These are phyloP conservation scores for Epinephelus coioides DNA, from an alignment of 2,797 vertebrate species.

Conservation along the genomic window DNA sequence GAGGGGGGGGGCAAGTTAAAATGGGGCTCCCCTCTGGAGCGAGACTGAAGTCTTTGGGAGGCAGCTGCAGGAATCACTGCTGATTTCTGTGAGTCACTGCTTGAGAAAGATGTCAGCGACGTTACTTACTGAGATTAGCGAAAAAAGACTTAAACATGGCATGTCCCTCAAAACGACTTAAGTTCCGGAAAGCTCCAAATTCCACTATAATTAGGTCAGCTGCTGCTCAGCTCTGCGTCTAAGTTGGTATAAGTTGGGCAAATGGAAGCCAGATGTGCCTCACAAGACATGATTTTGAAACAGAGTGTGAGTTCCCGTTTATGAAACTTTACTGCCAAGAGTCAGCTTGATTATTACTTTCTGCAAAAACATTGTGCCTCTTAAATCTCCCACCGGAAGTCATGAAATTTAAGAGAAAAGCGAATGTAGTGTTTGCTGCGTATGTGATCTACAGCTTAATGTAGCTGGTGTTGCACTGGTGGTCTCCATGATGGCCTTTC, in stretches of 20 bases:
- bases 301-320: not conserved
- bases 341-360: constrained; percentile 17
- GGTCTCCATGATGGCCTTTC: constrained; percentile 44
- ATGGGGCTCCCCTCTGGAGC: not conserved
- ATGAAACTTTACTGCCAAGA: constrained; percentile 19
- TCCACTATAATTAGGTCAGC: constrained; percentile 74
- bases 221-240: constrained; percentile 57
- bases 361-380: constrained; percentile 6
- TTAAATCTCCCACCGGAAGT: not conserved
- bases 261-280: constrained; percentile 57
- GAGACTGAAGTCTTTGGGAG: constrained; percentile 30
- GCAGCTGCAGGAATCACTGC: constrained; percentile 30
- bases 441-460: not conserved
- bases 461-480: constrained; percentile 44
- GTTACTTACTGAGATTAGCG: constrained; percentile 70
- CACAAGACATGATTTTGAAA: constrained; percentile 39
- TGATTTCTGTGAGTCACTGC: constrained; percentile 48
- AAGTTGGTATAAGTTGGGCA: constrained; percentile 42
- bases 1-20: not conserved
- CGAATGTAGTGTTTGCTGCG: not conserved
- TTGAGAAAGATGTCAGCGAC: constrained; percentile 70
- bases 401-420: not conserved
- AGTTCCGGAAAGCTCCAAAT: constrained; percentile 63
- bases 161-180: constrained; percentile 56
- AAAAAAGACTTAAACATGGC: constrained; percentile 62